phyloP scores from a whole-genome alignment of 2,113 vertebrate genomes.

The Pelvicachromis taeniatus region DNA sequence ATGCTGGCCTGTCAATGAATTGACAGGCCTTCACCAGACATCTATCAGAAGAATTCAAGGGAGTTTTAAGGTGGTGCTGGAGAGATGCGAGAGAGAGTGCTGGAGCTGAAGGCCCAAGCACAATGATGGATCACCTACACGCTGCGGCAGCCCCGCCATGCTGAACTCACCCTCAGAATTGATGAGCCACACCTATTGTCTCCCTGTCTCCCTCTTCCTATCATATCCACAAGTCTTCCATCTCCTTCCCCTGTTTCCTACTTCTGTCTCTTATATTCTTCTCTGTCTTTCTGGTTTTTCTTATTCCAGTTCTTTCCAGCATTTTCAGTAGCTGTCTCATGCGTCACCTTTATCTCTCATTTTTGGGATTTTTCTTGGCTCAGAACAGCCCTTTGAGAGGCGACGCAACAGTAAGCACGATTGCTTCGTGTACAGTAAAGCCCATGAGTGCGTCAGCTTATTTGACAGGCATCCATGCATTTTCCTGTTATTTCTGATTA shows the following conservation, averaged over 20 bases:
- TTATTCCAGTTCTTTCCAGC: background rate
- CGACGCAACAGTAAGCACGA: background rate
- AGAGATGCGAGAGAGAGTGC: slow-evolving; percentile 15
- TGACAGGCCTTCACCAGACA: slow-evolving; percentile 53
- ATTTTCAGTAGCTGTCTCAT: background rate
- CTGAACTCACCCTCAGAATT: slow-evolving; percentile 66
- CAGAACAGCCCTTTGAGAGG: background rate
- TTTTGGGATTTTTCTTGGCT: background rate
- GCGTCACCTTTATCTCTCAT: background rate
- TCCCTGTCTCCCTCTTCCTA: slow-evolving; percentile 28
- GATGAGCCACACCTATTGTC: slow-evolving; percentile 68
- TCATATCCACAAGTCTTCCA: slow-evolving; percentile 32
- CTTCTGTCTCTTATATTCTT: slow-evolving; percentile 2
- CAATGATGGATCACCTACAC: slow-evolving; percentile 71
- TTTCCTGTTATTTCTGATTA: background rate
- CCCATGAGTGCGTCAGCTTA: background rate
- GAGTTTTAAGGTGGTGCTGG: slow-evolving; percentile 24
- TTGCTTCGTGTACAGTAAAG: background rate
- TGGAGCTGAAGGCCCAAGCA: slow-evolving; percentile 38
- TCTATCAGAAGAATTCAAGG: slow-evolving; percentile 53
- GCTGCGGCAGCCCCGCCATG: slow-evolving; percentile 45
- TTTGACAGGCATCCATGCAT: background rate
- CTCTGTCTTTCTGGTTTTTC: background rate
- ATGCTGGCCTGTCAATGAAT: slow-evolving; percentile 33
- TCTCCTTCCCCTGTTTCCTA: slow-evolving; percentile 7